phyloP scores from a whole-genome alignment of 1,140 invertebrate genomes.

The Frieseomelitta varia region DNA sequence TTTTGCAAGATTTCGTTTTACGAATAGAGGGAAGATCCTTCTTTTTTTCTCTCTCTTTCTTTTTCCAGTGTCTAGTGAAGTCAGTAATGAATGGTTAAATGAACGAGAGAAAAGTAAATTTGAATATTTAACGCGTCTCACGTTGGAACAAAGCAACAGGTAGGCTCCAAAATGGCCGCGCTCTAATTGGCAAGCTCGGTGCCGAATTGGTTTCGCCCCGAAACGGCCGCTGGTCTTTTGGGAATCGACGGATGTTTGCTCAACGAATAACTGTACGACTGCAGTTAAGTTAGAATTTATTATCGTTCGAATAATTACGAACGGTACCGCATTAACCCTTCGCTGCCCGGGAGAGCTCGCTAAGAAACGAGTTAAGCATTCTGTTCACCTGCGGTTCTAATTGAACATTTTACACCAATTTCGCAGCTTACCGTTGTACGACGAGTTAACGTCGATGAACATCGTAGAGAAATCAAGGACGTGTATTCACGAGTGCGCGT shows the following conservation, averaged over 20 bases:
- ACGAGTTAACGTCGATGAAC: neutral
- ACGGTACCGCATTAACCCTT: neutral
- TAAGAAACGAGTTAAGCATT: too few species aligned
- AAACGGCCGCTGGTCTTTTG: neutral
- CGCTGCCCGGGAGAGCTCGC: neutral
- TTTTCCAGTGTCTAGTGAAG: neutral
- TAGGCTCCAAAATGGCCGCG: neutral
- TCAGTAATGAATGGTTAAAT: neutral
- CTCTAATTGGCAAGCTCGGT: neutral
- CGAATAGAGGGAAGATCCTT: neutral
- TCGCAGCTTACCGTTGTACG: neutral
- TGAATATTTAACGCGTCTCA: conserved; percentile 3
- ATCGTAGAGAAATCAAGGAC: neutral
- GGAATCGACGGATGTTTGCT: neutral
- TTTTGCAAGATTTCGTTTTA: neutral
- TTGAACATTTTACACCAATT: neutral
- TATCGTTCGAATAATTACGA: conserved; percentile 15
- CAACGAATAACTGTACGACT: conserved; percentile 6
- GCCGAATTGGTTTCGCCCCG: neutral
- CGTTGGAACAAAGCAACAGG: conserved; percentile 21
- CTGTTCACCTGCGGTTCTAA: conserved; percentile 11
- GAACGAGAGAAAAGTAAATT: neutral
- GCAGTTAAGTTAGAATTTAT: neutral
- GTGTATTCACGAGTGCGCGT: too few species aligned
- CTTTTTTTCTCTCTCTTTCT: neutral